These are phyloP conservation scores for Xyrichtys novacula DNA, from an alignment of 2,797 vertebrate species.

Conservation along the genomic window DNA sequence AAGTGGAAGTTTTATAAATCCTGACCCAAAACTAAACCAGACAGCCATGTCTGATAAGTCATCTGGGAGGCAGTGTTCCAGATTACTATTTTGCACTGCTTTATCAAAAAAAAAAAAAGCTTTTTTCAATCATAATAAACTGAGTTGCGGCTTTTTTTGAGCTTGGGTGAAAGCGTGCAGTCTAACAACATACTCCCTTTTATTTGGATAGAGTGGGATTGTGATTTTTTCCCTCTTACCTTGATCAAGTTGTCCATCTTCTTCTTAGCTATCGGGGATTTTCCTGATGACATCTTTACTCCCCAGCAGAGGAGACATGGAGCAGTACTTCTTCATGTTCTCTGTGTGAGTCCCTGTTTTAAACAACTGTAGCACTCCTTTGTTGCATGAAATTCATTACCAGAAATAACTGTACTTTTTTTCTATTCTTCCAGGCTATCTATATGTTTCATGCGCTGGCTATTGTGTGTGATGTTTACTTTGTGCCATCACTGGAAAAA, in stretches of 20 bases:
- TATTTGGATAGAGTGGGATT: background rate
- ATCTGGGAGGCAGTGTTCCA: slow-evolving; percentile 11
- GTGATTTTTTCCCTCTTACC: background rate
- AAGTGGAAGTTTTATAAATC: slow-evolving; percentile 15
- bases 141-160: slow-evolving; percentile 30
- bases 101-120: slow-evolving; percentile 23
- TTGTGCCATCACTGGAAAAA: slow-evolving; percentile 88
- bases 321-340: slow-evolving; percentile 83
- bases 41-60: background rate
- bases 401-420: slow-evolving; percentile 1
- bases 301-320: slow-evolving; percentile 82
- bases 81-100: background rate
- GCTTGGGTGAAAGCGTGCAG: background rate
- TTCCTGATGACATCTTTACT: slow-evolving; percentile 86
- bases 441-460: slow-evolving; percentile 89
- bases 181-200: background rate
- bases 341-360: slow-evolving; percentile 81
- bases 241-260: slow-evolving; percentile 35
- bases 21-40: slow-evolving; percentile 4
- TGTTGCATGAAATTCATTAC: slow-evolving; percentile 1
- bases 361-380: background rate
- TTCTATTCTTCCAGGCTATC: slow-evolving; percentile 77
- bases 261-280: slow-evolving; percentile 82
- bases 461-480: slow-evolving; percentile 88
- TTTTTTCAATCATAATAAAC: background rate